A percentile compares a stretch with the other conserved stretches of the same genome.
Conservation (phyloP, 2,888 invertebrate species). For the Xestia sexstrigata region DNA sequence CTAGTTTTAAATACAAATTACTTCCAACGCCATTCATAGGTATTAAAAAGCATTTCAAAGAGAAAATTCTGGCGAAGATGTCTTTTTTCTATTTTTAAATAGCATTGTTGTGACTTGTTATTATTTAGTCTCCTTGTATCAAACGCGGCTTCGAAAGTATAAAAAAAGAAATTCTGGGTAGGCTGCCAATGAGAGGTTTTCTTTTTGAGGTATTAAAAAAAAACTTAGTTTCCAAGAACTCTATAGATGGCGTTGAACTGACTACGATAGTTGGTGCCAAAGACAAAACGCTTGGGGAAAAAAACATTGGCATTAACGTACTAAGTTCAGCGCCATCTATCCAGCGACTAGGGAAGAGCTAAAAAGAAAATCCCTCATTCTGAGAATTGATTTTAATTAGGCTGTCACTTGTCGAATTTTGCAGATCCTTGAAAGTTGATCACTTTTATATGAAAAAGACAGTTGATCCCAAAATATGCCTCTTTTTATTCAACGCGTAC, state of each 20-base stretch:
- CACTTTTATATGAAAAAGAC: background rate
- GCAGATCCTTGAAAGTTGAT: background rate
- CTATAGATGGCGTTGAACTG: no score
- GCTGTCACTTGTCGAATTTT: background rate
- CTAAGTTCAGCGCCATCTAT: no score
- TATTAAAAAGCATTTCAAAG: background rate
- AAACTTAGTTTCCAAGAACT: no score
- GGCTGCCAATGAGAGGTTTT: no score
- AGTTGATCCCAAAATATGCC: background rate
- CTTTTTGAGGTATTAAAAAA: no score
- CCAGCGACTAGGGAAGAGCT: no score
- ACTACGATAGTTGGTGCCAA: no score
- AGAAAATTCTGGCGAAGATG: background rate
- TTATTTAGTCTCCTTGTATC: background rate
- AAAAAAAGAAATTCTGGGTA: background rate
- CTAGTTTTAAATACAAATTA: constrained; percentile 30
- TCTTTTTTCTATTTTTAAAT: background rate
- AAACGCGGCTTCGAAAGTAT: background rate
- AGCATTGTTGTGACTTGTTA: background rate
- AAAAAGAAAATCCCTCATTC: no score
- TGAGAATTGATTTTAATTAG: background rate
- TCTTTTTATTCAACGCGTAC: background rate
- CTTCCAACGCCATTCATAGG: background rate
- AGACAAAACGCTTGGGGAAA: no score
- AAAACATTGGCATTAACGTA: no score